A percentile compares a stretch with the other conserved stretches of the same genome.
Conservation (phyloP, 2,113 vertebrate genomes). For the Cettia cetti region DNA sequence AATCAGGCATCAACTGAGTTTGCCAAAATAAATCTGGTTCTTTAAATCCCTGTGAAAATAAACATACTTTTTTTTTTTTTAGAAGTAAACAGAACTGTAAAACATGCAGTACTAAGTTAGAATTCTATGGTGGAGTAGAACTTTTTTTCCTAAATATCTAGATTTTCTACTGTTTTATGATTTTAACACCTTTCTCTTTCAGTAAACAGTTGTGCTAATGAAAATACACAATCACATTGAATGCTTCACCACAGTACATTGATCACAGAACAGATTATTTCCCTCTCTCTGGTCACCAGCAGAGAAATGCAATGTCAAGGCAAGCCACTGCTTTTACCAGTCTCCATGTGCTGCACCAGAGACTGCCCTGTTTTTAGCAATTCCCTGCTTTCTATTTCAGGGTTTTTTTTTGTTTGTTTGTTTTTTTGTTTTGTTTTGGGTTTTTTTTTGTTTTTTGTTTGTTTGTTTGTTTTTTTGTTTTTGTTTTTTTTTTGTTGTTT, state of each 20-base stretch:
- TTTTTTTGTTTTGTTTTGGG: too few relatives aligned
- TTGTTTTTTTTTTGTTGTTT: too few relatives aligned
- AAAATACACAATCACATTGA: neutral
- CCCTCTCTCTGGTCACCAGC: neutral
- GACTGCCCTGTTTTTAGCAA: neutral
- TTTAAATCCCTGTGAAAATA: neutral
- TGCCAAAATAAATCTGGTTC: neutral
- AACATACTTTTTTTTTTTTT: neutral
- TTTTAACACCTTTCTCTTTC: neutral
- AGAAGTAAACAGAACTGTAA: neutral
- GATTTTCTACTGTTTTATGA: neutral
- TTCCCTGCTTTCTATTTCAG: neutral
- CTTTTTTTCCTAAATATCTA: neutral
- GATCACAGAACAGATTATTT: neutral
- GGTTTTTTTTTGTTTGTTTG: neutral
- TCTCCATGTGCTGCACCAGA: neutral
- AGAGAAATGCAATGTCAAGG: neutral
- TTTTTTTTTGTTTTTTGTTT: too few relatives aligned
- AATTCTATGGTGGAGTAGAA: neutral
- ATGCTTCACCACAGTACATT: neutral
- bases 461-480: too few relatives aligned
- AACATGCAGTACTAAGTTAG: neutral
- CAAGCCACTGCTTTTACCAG: neutral
- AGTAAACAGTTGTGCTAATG: neutral
- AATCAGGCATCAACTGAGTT: neutral